These are phyloP conservation scores for Pachyrhynchus sulphureomaculatus DNA, from an alignment of 1,140 invertebrate genomes.

Conservation along the genomic window DNA sequence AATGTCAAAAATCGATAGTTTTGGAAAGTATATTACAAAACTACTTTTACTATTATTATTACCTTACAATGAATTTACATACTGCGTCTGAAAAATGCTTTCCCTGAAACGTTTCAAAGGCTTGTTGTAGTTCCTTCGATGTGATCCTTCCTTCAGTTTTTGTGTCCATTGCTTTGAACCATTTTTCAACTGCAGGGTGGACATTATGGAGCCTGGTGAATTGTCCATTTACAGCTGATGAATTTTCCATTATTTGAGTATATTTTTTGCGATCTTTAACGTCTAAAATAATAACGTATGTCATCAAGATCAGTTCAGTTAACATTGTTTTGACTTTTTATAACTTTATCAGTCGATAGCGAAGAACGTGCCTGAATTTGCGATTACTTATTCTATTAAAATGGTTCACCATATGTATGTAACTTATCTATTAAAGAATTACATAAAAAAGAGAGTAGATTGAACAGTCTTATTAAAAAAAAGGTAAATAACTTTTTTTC, in stretches of 20 bases:
- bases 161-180: slow-evolving; percentile 36
- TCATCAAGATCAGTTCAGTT: background rate
- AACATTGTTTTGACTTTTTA: background rate
- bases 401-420: too few relatives aligned
- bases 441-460: too few relatives aligned
- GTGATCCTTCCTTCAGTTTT: slow-evolving; percentile 39
- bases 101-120: slow-evolving; percentile 44
- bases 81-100: slow-evolving; percentile 43
- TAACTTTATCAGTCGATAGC: background rate
- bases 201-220: slow-evolving; percentile 8
- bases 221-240: background rate
- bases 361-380: too few relatives aligned
- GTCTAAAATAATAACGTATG: too few relatives aligned
- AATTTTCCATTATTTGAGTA: background rate
- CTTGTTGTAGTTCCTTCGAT: slow-evolving; percentile 43
- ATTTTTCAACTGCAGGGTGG: slow-evolving; percentile 36
- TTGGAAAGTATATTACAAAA: too few relatives aligned
- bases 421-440: too few relatives aligned
- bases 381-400: too few relatives aligned
- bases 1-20: too few relatives aligned
- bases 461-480: too few relatives aligned
- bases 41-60: too few relatives aligned
- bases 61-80: slow-evolving; percentile 47
- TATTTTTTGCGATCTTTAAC: slow-evolving; percentile 7
- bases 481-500: too few relatives aligned